phyloP scores from a whole-genome alignment of 2,797 vertebrate genomes.

The Botia kubotai region DNA sequence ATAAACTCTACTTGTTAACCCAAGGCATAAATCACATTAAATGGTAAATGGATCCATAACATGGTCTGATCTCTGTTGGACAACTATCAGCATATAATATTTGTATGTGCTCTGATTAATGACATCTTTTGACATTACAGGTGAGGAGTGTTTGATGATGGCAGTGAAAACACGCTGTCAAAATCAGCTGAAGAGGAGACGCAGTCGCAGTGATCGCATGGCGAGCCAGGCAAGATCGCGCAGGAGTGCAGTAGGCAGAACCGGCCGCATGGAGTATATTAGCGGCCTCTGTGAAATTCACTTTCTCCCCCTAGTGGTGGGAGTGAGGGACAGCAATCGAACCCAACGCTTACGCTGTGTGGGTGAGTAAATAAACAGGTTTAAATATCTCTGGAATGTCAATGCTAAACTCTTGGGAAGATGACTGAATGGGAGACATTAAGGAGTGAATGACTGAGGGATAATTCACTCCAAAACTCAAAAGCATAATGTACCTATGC shows the following conservation, averaged over 20 bases:
- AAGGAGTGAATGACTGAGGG: background rate
- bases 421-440: background rate
- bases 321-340: constrained; percentile 73
- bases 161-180: constrained; percentile 81
- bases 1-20: background rate
- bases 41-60: background rate
- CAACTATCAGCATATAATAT: background rate
- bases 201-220: constrained; percentile 67
- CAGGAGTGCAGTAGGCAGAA: constrained; percentile 27
- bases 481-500: no score
- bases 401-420: background rate
- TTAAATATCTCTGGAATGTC: background rate
- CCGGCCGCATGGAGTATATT: constrained; percentile 63
- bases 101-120: background rate
- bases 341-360: constrained; percentile 80
- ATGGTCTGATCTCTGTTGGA: no score
- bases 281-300: constrained; percentile 80
- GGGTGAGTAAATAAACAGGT: constrained; percentile 68
- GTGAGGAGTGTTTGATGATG: constrained; percentile 81
- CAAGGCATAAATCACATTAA: background rate
- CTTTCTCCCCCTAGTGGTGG: constrained; percentile 81
- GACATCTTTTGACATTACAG: constrained; percentile 65
- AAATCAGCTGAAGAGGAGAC: constrained; percentile 81
- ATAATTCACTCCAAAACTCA: no score
- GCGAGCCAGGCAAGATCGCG: constrained; percentile 62